A percentile compares a stretch with the other conserved stretches of the same genome.
Conservation (phyloP, 2,113 vertebrate species). For the Oreochromis aureus region DNA sequence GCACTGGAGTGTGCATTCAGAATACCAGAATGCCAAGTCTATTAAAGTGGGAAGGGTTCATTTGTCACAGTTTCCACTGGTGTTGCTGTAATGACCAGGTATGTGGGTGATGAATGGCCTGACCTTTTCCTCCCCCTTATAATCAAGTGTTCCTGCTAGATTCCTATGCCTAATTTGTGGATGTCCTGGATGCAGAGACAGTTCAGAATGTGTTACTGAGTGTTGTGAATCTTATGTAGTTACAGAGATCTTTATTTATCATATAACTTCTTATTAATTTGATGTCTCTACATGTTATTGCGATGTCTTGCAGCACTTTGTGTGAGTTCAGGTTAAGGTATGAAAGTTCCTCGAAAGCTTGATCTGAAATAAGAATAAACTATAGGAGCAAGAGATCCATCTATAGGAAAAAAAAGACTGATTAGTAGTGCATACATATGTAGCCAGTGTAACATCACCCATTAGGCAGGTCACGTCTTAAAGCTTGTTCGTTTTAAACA, state of each 20-base stretch:
- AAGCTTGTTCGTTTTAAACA: neutral
- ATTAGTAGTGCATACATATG: neutral
- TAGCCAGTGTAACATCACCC: neutral
- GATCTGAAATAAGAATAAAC: neutral
- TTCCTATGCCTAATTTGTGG: slow-evolving; percentile 35
- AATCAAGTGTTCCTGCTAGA: slow-evolving; percentile 54
- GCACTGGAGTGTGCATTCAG: slow-evolving; percentile 24
- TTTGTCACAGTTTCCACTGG: slow-evolving; percentile 63
- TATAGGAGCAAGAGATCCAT: rapidly evolving
- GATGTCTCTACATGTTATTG: neutral
- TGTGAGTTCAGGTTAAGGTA: neutral
- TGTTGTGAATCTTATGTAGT: neutral
- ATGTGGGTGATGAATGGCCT: slow-evolving; percentile 57
- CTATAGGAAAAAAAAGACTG: neutral
- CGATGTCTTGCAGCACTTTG: neutral
- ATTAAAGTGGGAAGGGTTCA: slow-evolving; percentile 68
- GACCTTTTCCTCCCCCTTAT: slow-evolving; percentile 57
- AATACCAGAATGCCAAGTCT: slow-evolving; percentile 63
- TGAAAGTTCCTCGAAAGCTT: neutral
- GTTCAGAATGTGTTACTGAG: neutral
- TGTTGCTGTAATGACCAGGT: slow-evolving; percentile 65
- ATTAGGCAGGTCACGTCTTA: neutral
- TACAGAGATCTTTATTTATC: neutral
- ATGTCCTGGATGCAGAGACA: neutral
- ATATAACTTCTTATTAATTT: neutral